Conservation (phyloP, 2,888 invertebrate species). For the Platypus cylindrus region DNA sequence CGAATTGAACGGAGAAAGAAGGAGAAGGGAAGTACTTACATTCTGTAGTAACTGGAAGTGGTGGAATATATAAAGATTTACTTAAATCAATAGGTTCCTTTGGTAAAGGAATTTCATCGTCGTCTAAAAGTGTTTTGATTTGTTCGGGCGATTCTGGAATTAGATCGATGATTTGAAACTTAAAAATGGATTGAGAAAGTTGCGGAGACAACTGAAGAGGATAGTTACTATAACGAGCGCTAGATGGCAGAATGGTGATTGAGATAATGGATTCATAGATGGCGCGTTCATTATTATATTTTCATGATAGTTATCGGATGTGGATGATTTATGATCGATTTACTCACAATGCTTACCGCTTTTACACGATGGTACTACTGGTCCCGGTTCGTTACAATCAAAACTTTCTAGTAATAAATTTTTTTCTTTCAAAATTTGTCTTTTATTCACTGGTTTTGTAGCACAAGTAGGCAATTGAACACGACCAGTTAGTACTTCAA, state of each 20-base stretch:
- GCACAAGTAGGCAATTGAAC: slow-evolving; percentile 61
- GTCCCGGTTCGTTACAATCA: slow-evolving; percentile 30
- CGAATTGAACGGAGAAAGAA: too few species aligned
- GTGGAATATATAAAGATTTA: slow-evolving; percentile 39
- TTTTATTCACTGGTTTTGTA: slow-evolving; percentile 38
- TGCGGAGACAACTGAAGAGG: too few species aligned
- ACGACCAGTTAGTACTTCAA: slow-evolving; percentile 74
- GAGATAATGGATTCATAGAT: too few species aligned
- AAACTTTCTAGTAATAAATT: slow-evolving; percentile 57
- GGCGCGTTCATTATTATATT: too few species aligned
- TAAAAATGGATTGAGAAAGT: too few species aligned
- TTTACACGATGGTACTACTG: background rate
- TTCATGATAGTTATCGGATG: too few species aligned
- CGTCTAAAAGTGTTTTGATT: slow-evolving; percentile 53
- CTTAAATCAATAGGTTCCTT: slow-evolving; percentile 60
- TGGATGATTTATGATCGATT: too few species aligned
- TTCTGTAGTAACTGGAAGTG: slow-evolving; percentile 9
- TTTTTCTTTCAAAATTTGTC: slow-evolving; percentile 39
- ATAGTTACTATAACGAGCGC: too few species aligned
- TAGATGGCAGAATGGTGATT: too few species aligned
- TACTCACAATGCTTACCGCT: too few species aligned
- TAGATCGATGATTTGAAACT: slow-evolving; percentile 7
- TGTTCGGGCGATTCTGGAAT: slow-evolving; percentile 6
- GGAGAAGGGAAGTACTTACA: too few species aligned
- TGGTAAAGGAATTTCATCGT: slow-evolving; percentile 52